Conservation (phyloP, 2,888 invertebrate species). For the Meandrusa payeni region DNA sequence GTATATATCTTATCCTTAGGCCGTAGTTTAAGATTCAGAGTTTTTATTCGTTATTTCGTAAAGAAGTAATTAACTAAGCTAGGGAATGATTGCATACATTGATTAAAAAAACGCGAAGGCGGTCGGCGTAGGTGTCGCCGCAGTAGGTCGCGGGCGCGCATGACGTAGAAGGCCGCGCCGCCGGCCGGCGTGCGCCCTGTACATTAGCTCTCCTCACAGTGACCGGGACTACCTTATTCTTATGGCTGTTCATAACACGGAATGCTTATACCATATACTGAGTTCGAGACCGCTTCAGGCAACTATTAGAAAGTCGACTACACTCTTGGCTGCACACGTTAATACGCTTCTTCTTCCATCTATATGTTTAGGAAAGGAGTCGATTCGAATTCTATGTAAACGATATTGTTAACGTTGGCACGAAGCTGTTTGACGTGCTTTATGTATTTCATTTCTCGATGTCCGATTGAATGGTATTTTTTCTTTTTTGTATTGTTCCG, state of each 20-base stretch:
- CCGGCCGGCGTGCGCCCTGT: slow-evolving; percentile 41
- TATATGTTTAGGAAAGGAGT: slow-evolving; percentile 72
- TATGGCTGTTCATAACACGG: slow-evolving; percentile 76
- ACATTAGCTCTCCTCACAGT: slow-evolving; percentile 51
- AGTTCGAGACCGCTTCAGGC: slow-evolving; percentile 69
- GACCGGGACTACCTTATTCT: slow-evolving; percentile 49
- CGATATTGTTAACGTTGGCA: slow-evolving; percentile 70
- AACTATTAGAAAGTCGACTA: slow-evolving; percentile 77
- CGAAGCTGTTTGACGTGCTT: slow-evolving; percentile 80
- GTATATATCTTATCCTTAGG: slow-evolving; percentile 66
- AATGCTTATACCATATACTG: slow-evolving; percentile 70
- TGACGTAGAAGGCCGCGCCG: slow-evolving; percentile 26
- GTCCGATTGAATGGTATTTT: slow-evolving; percentile 73
- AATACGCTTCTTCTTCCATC: slow-evolving; percentile 75
- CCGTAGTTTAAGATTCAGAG: slow-evolving; percentile 52
- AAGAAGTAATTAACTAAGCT: slow-evolving; percentile 36
- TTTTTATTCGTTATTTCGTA: slow-evolving; percentile 48
- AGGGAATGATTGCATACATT: slow-evolving; percentile 49
- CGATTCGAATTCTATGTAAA: slow-evolving; percentile 62
- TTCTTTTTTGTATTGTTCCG: slow-evolving; percentile 53
- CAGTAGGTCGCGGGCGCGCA: slow-evolving; percentile 55
- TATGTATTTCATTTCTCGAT: slow-evolving; percentile 65
- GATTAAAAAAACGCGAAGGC: slow-evolving; percentile 33
- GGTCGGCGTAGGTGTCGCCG: slow-evolving; percentile 29
- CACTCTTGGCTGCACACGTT: slow-evolving; percentile 79